phyloP scores from a whole-genome alignment of 2,113 vertebrate genomes.

The Corydoras sp. region DNA sequence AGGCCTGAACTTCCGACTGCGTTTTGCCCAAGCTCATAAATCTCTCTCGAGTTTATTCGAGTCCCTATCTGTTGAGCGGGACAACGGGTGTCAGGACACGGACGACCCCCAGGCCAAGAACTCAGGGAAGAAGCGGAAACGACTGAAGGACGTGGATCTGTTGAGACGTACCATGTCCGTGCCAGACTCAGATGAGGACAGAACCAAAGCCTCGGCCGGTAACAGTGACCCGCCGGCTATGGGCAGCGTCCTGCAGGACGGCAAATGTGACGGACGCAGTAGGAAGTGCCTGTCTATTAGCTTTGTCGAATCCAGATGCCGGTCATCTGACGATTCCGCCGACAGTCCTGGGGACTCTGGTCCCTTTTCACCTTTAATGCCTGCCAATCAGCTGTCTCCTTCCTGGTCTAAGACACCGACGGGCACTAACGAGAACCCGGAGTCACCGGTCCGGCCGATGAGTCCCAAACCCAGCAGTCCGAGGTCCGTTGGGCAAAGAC shows the following conservation, averaged over 20 bases:
- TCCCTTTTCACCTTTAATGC: slow-evolving; percentile 40
- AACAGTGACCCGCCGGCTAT: slow-evolving; percentile 38
- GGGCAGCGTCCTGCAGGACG: slow-evolving; percentile 29
- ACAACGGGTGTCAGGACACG: slow-evolving; percentile 56
- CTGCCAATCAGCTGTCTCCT: slow-evolving; percentile 26
- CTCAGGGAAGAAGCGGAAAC: slow-evolving; percentile 65
- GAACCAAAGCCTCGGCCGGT: slow-evolving; percentile 29
- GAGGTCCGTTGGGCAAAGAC: slow-evolving; percentile 48
- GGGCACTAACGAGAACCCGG: slow-evolving; percentile 53
- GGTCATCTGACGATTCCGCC: slow-evolving; percentile 40
- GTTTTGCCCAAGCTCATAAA: slow-evolving; percentile 70
- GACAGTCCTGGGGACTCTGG: slow-evolving; percentile 51
- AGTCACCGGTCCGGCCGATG: slow-evolving; percentile 69
- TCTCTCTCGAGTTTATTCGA: slow-evolving; percentile 78
- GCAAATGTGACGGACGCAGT: slow-evolving; percentile 53
- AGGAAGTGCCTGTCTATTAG: slow-evolving; percentile 48
- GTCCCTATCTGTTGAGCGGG: slow-evolving; percentile 65
- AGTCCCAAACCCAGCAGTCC: slow-evolving; percentile 76
- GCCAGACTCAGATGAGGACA: slow-evolving; percentile 37
- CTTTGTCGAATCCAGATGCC: too few species aligned
- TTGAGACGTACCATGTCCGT: slow-evolving; percentile 49
- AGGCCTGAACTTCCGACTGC: slow-evolving; percentile 64
- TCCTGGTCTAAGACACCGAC: slow-evolving; percentile 51
- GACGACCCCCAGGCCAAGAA: slow-evolving; percentile 59
- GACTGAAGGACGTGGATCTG: slow-evolving; percentile 55